A percentile compares a stretch with the other conserved stretches of the same genome.
phyloP scores from a whole-genome alignment of 2,888 invertebrate genomes.

The Clepsis dumicolana region DNA sequence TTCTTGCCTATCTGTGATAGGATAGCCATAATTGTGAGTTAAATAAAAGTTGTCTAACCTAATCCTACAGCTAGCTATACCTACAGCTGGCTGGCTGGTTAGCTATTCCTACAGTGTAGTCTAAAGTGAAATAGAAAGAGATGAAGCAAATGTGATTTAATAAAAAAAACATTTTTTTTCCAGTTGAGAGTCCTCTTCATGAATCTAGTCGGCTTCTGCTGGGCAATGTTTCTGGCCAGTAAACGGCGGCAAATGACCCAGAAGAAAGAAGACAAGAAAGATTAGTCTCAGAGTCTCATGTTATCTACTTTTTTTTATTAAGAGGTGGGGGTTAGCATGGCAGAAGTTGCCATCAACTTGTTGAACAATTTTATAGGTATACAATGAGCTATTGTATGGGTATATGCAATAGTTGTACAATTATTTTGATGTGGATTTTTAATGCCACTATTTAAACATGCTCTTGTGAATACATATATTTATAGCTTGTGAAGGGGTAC shows the following conservation, averaged over 20 bases:
- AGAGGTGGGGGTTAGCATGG: slow-evolving; percentile 26
- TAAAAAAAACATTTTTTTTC: too few species aligned
- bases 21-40: too few species aligned
- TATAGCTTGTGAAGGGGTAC: background rate
- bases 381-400: background rate
- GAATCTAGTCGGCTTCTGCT: slow-evolving; percentile 92
- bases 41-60: too few species aligned
- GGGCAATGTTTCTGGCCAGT: slow-evolving; percentile 91
- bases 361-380: slow-evolving; percentile 6
- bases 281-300: slow-evolving; percentile 11
- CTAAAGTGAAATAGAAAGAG: too few species aligned
- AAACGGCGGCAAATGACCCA: slow-evolving; percentile 86
- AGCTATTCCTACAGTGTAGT: too few species aligned
- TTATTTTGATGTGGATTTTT: background rate
- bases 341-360: slow-evolving; percentile 11
- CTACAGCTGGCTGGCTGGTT: too few species aligned
- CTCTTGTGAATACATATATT: too few species aligned
- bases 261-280: slow-evolving; percentile 60
- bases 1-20: too few species aligned
- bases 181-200: slow-evolving; percentile 91
- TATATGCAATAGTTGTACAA: slow-evolving; percentile 3
- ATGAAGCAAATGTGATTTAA: too few species aligned
- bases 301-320: background rate
- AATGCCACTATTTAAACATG: background rate
- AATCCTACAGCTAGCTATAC: too few species aligned